Evolutionary conservation across 2,797 vertebrate species (phyloP).

Genomic region (Harpagifer antarcticus): DNA sequence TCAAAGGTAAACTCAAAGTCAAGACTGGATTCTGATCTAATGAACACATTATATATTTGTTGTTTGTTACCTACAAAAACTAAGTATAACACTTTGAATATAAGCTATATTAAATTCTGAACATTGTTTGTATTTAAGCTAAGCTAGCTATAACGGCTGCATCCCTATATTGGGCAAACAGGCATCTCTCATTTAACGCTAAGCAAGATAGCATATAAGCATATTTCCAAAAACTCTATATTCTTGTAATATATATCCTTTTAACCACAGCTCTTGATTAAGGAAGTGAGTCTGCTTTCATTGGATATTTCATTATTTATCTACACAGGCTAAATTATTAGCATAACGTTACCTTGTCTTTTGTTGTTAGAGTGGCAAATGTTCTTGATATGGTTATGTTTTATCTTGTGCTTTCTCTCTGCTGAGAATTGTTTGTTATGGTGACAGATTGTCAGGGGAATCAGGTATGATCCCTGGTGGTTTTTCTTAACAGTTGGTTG

Average conservation of each 20-base stretch:
- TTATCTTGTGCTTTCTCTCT: not conserved
- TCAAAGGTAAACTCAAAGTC: too few relatives aligned
- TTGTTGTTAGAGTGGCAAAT: too few relatives aligned
- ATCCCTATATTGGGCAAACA: too few relatives aligned
- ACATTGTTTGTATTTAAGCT: not conserved
- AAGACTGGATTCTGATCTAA: too few relatives aligned
- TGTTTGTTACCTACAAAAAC: too few relatives aligned
- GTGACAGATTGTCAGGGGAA: constrained; percentile 4
- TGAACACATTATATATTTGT: too few relatives aligned
- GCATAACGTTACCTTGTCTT: not conserved
- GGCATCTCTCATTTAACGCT: too few relatives aligned
- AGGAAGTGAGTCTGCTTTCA: not conserved
- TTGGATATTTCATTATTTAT: not conserved
- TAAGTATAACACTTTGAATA: too few relatives aligned
- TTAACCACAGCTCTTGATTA: not conserved
- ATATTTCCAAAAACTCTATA: too few relatives aligned
- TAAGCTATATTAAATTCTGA: too few relatives aligned
- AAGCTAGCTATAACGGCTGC: not conserved
- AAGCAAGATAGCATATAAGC: too few relatives aligned
- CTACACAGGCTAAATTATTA: not conserved
- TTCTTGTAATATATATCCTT: too few relatives aligned
- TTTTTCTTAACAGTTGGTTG: not conserved
- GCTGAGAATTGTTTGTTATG: not conserved
- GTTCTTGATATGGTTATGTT: not conserved
- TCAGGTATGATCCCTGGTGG: not conserved